Base-by-base conservation (phyloP, 2,113 vertebrate genomes). In the Channa argus region DNA sequence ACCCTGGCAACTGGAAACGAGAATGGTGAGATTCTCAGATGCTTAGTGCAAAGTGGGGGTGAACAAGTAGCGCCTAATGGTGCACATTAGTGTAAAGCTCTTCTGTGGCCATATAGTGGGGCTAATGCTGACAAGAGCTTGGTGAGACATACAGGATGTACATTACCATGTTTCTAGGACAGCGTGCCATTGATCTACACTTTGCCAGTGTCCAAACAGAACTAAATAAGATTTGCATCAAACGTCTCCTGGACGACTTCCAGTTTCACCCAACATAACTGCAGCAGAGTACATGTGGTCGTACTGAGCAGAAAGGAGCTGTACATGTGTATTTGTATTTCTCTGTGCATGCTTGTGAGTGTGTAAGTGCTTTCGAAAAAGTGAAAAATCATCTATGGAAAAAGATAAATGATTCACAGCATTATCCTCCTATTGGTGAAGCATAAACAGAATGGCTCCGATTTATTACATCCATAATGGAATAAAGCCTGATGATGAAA, bases 31-130 rank as follows among this genome's bases (percentile, higher is more conserved):
- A 63, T 15, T 53, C 33, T 49, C 54, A 81, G 41, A 80, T 60
- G 63, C 41, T 72, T 41, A 36, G 54, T 65, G 58, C 24, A 79
- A 69, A 77, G 77, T 76, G 64, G 38, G 33, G 71, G 61, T 24
- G 36, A 71, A 60, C 54, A 51, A 64, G 44, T 38, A 5, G n/a
- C 6, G 13, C 62, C 77, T 90, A 92, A 93, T 92, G 86, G 77
- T 11, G 50, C 63, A 63, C 86, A 89, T 90, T 77, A 89, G 82
- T 0, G 60, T 71, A 55, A 74, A 79, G 77, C 71, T 89, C 61
- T 83, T 58, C 67, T 71, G 63, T 54, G 24, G 64, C 62, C 46
- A 37, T 74, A 68, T 64, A 46, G 58, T 64, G 8, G 9, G 1
- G 54, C 36, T 71, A 39, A 62, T 60, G 68, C 54, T 74, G 62